Percentiles rank a stretch among this genome's conserved stretches.
Conservation (phyloP, 2,888 invertebrate genomes). For the Trilocha varians region DNA sequence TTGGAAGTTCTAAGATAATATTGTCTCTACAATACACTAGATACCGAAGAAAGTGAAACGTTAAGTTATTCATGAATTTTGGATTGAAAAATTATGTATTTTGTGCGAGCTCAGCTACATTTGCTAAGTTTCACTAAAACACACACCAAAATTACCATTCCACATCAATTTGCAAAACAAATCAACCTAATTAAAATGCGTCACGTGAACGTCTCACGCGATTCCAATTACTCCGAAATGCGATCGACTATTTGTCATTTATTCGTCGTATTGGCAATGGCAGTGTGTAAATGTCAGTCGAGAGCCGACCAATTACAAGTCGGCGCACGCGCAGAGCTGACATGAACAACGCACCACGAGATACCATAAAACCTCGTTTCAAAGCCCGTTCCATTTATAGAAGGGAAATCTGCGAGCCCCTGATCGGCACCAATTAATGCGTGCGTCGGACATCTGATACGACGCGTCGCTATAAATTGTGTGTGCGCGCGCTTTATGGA, state of each 20-base stretch:
- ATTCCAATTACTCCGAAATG: constrained; percentile 31
- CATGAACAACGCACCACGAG: constrained; percentile 56
- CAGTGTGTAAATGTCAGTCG: constrained; percentile 65
- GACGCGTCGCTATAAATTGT: constrained; percentile 9
- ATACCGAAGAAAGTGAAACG: no score
- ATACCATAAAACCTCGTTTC: constrained; percentile 67
- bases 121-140: no score
- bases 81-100: no score
- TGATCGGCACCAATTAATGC: constrained; percentile 67
- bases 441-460: constrained; percentile 46
- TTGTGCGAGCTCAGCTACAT: no score
- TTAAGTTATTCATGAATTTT: not conserved
- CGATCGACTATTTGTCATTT: constrained; percentile 63
- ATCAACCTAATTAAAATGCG: no score
- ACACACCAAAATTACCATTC: no score
- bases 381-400: constrained; percentile 68
- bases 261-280: constrained; percentile 59
- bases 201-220: constrained; percentile 14
- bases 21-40: no score
- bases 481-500: constrained; percentile 3
- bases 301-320: constrained; percentile 67
- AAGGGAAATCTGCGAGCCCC: constrained; percentile 47
- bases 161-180: no score
- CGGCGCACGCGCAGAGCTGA: constrained; percentile 57
- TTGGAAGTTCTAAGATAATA: no score